A percentile compares a stretch with the other conserved stretches of the same genome.
phyloP scores from a whole-genome alignment of 2,888 invertebrate genomes.

The Thereva nobilitata region DNA sequence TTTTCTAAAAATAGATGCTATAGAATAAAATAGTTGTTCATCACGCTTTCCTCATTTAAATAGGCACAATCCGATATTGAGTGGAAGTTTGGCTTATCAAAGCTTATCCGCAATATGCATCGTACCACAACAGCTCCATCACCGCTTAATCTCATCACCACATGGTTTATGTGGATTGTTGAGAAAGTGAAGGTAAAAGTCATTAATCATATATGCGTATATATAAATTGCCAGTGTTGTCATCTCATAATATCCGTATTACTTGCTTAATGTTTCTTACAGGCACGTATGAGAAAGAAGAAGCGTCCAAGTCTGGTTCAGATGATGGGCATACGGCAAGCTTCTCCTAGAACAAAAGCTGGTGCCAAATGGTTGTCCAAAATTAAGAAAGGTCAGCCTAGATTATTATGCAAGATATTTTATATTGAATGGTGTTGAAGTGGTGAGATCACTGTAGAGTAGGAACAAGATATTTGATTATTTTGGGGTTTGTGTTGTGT shows the following conservation, averaged over 20 bases:
- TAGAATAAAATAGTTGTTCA: constrained; percentile 13
- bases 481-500: too few species aligned
- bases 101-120: constrained; percentile 98
- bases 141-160: constrained; percentile 95
- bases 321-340: constrained; percentile 75
- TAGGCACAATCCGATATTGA: constrained; percentile 99
- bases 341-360: constrained; percentile 83
- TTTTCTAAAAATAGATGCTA: too few species aligned
- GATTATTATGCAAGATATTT: background rate
- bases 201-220: background rate
- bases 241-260: too few species aligned
- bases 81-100: constrained; percentile 99
- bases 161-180: constrained; percentile 86
- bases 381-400: constrained; percentile 79
- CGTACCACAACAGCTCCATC: constrained; percentile 96
- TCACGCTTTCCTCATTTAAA: constrained; percentile 38
- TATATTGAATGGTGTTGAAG: background rate
- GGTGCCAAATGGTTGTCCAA: constrained; percentile 88
- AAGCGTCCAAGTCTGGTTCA: constrained; percentile 83
- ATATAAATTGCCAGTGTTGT: background rate
- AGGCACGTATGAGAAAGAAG: constrained; percentile 70
- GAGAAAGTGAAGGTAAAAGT: constrained; percentile 73
- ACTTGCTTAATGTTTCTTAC: constrained; percentile 1
- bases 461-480: too few species aligned
- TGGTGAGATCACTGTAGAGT: too few species aligned